A percentile compares a stretch with the other conserved stretches of the same genome.
Conservation (phyloP, 2,113 vertebrate species). For the Macrotis lagotis region DNA sequence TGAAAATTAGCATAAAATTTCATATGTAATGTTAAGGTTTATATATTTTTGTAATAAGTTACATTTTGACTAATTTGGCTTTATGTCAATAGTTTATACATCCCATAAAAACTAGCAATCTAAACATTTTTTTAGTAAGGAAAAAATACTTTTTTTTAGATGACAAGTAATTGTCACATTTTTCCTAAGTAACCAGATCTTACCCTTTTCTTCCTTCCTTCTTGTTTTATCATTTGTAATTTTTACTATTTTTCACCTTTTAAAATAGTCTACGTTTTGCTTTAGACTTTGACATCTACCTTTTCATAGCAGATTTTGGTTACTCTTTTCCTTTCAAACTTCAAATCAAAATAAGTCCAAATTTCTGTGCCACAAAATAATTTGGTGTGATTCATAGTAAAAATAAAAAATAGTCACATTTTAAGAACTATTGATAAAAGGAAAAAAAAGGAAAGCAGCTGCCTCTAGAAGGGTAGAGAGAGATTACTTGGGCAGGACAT, state of each 20-base stretch:
- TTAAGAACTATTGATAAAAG: background rate
- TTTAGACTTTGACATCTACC: background rate
- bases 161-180: background rate
- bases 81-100: background rate
- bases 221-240: background rate
- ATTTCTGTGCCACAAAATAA: background rate
- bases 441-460: background rate
- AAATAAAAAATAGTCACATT: background rate
- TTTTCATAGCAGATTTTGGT: background rate
- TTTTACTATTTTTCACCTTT: background rate
- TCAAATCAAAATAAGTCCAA: background rate
- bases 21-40: conserved; percentile 84
- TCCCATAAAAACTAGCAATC: background rate
- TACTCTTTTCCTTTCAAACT: background rate
- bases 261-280: background rate
- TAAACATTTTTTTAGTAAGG: background rate
- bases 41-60: conserved; percentile 83
- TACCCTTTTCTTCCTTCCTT: background rate
- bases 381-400: background rate
- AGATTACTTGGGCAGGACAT: background rate
- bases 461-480: background rate
- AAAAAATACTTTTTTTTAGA: background rate
- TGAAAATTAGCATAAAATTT: conserved; percentile 77
- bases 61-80: background rate
- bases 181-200: background rate